These are phyloP conservation scores for Neuroterus valhalla DNA, from an alignment of 1,140 invertebrate species.

Conservation along the genomic window DNA sequence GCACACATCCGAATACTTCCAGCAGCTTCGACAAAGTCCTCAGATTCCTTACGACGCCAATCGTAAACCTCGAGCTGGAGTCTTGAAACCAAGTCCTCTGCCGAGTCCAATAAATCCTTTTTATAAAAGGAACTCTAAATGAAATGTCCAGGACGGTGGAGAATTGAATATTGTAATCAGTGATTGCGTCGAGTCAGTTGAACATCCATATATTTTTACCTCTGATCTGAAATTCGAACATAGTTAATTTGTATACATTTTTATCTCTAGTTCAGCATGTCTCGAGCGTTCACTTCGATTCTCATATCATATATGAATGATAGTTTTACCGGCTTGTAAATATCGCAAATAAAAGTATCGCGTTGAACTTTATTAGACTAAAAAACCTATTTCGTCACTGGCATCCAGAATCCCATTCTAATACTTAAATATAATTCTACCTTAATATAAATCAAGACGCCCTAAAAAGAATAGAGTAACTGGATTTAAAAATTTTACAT, in stretches of 20 bases:
- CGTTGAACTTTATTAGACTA: slow-evolving; percentile 6
- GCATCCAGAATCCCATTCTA: not conserved
- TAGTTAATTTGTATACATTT: slow-evolving; percentile 6
- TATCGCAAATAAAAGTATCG: slow-evolving; percentile 13
- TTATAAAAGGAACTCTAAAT: slow-evolving; percentile 77
- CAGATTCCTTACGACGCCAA: slow-evolving; percentile 83
- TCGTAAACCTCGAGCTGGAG: slow-evolving; percentile 80
- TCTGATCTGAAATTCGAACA: not conserved
- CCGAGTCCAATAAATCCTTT: slow-evolving; percentile 86
- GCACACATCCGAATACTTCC: slow-evolving; percentile 81
- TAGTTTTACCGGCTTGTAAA: slow-evolving; percentile 14
- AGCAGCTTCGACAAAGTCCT: slow-evolving; percentile 81
- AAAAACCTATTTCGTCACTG: not conserved
- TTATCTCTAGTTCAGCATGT: not conserved
- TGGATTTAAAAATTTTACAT: too few species aligned
- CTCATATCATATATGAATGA: not conserved
- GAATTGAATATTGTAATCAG: not conserved
- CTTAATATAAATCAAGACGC: too few species aligned
- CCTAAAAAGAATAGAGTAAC: too few species aligned
- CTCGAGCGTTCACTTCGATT: not conserved
- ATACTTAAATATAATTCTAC: not conserved
- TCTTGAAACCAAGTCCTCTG: slow-evolving; percentile 81
- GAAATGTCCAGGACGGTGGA: slow-evolving; percentile 42
- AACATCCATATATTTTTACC: slow-evolving; percentile 4
- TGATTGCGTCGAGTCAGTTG: not conserved